Evolutionary conservation across 1,140 invertebrate species (phyloP).

Genomic region (Lordiphosa mommai): DNA sequence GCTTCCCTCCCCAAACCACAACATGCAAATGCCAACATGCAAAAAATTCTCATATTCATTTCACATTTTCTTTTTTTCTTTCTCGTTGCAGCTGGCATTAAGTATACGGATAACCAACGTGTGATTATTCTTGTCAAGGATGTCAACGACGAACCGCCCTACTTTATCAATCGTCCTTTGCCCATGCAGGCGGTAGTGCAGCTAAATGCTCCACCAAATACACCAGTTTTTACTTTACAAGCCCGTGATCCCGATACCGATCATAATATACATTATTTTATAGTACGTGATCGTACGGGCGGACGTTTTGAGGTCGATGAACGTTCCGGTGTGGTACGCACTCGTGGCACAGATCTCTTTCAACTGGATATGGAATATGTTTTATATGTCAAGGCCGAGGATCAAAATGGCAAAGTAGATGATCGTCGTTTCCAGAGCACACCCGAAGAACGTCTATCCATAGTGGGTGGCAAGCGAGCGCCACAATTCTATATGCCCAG

Average conservation of each 20-base stretch:
- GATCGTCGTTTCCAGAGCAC: conserved; percentile 94
- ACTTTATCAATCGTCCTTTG: conserved; percentile 96
- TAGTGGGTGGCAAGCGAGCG: conserved; percentile 94
- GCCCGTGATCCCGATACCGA: conserved; percentile 97
- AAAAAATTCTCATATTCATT: conserved; percentile 21
- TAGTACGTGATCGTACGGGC: conserved; percentile 92
- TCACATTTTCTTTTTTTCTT: conserved; percentile 5
- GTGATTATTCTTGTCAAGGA: conserved; percentile 97
- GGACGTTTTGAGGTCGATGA: conserved; percentile 93
- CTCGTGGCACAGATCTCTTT: conserved; percentile 93
- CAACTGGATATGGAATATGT: conserved; percentile 98
- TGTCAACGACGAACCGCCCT: conserved; percentile 97
- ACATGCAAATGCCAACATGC: conserved; percentile 10
- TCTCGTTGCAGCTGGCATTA: conserved; percentile 67
- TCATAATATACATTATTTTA: conserved; percentile 97
- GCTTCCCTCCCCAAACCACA: not conserved
- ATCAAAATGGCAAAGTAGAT: conserved; percentile 94
- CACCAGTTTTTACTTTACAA: conserved; percentile 96
- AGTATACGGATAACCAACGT: conserved; percentile 93
- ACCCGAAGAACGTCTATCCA: conserved; percentile 93
- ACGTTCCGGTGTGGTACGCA: conserved; percentile 95
- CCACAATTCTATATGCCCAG: conserved; percentile 96
- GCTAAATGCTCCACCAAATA: conserved; percentile 95
- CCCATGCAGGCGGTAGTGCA: conserved; percentile 98
- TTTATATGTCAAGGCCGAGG: conserved; percentile 96